Evolutionary conservation across 2,113 vertebrate genomes (phyloP).

Genomic region (Syngnathus scovelli): DNA sequence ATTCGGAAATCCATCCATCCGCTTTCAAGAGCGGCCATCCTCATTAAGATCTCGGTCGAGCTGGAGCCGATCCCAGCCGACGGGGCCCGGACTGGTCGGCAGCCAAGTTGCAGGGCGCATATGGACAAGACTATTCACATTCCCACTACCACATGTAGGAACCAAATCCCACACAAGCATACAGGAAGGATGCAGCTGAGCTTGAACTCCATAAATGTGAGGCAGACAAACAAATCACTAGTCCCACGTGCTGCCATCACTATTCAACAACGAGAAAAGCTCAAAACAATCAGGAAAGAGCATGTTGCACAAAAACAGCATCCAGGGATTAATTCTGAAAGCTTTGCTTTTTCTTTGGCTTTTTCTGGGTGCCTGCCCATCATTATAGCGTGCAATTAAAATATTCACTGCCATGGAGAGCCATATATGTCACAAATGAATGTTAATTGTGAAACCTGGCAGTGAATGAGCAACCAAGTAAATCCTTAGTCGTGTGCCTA

Average conservation of each 20-base stretch:
- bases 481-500: background rate
- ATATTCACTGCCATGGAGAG: too few species aligned
- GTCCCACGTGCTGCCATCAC: background rate
- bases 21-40: background rate
- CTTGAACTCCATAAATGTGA: background rate
- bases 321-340: background rate
- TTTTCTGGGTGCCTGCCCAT: too few species aligned
- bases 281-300: background rate
- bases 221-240: background rate
- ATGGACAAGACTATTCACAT: background rate
- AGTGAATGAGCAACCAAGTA: background rate
- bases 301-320: background rate
- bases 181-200: background rate
- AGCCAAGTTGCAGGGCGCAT: background rate
- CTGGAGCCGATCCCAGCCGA: background rate
- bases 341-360: too few species aligned
- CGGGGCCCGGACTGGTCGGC: background rate
- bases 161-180: background rate
- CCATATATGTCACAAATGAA: too few species aligned
- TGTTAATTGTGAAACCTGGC: background rate
- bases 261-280: background rate
- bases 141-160: background rate
- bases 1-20: background rate
- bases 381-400: background rate
- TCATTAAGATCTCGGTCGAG: background rate